Percentiles rank a stretch among this genome's conserved stretches.
Conservation (phyloP, 2,113 vertebrate species). For the Nestor notabilis region DNA sequence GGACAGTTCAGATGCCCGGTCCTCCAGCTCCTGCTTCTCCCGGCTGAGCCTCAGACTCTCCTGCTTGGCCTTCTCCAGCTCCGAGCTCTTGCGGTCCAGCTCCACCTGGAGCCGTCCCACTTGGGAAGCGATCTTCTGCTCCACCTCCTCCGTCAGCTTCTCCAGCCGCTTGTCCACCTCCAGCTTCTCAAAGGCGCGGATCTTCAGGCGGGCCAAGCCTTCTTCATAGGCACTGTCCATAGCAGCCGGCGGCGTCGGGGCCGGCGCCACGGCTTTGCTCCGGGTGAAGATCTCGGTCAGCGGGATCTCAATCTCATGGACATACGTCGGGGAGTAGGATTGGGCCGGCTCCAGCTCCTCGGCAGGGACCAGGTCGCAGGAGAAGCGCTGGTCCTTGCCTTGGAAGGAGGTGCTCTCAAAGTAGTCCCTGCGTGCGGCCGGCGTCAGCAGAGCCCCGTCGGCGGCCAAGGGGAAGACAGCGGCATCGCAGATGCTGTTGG, state of each 20-base stretch:
- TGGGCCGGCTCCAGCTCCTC: constrained; percentile 75
- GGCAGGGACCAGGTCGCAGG: constrained; percentile 78
- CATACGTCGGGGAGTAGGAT: constrained; percentile 78
- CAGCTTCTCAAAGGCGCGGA: constrained; percentile 92
- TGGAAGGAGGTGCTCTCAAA: constrained; percentile 90
- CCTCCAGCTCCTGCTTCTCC: constrained; percentile 96
- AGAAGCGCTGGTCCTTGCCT: constrained; percentile 87
- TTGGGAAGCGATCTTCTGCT: constrained; percentile 95
- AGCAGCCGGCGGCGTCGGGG: constrained; percentile 82
- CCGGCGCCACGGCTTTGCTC: constrained; percentile 84
- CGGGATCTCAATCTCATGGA: constrained; percentile 95
- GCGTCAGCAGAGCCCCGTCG: constrained; percentile 83
- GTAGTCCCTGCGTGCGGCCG: constrained; percentile 81
- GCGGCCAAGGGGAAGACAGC: constrained; percentile 88
- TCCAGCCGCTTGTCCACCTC: constrained; percentile 94
- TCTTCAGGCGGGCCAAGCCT: constrained; percentile 92
- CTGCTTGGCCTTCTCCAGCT: constrained; percentile 93
- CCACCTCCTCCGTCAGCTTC: constrained; percentile 96
- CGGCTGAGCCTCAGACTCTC: constrained; percentile 89
- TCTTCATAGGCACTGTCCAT: constrained; percentile 94
- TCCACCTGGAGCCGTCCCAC: constrained; percentile 94
- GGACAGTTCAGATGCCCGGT: constrained; percentile 91
- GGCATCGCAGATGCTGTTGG: constrained; percentile 94
- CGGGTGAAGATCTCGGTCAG: constrained; percentile 90
- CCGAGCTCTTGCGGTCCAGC: constrained; percentile 92